Base-by-base conservation (phyloP, 2,888 invertebrate species). In the Sepioteuthis lessoniana region DNA sequence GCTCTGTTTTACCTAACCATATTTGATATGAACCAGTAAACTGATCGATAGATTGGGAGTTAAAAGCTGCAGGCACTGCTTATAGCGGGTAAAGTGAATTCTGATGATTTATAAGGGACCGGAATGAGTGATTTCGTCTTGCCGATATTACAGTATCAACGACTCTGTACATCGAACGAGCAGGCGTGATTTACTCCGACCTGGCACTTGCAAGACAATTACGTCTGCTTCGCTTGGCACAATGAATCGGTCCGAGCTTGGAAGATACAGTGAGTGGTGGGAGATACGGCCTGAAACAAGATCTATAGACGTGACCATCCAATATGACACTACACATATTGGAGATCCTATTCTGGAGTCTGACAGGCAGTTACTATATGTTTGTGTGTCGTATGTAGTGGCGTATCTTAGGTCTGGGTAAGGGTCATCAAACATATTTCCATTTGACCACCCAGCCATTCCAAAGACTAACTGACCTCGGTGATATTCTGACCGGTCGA, bases 281-380 rank as follows among this genome's bases (percentile, higher is more conserved):
- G 76, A 35, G n/a, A 76, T 1, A 16, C 10, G 16, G 76, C 13
- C 76, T 21, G 16, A n/a, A 76, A n/a, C 10, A n/a, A 76, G 76
- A 76, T 76, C 76, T 76, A 76, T 76, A 76, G n/a, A 76, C 76
- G n/a, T 76, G 76, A 35, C 76, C 76, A 76, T 10, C n/a, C n/a
- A 76, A 76, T n/a, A 76, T 76, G 76, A 76, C 76, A 76, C n/a
- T 10, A n/a, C 76, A n/a, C n/a, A 76, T 76, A 76, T 76, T 76
- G n/a, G 76, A 76, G n/a, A 76, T 76, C 76, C 16, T 76, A 76
- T n/a, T 35, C 76, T 35, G 76, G 76, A 4, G 76, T 8, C 76
- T 76, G 76, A 16, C 16, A 4, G 76, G 13, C n/a, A n/a, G n/a
- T 76, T 16, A 76, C 76, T 76, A 35, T 76, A 16, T 16, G n/a